phyloP scores from a whole-genome alignment of 2,888 invertebrate genomes.

The Chymomyza caudatula region DNA sequence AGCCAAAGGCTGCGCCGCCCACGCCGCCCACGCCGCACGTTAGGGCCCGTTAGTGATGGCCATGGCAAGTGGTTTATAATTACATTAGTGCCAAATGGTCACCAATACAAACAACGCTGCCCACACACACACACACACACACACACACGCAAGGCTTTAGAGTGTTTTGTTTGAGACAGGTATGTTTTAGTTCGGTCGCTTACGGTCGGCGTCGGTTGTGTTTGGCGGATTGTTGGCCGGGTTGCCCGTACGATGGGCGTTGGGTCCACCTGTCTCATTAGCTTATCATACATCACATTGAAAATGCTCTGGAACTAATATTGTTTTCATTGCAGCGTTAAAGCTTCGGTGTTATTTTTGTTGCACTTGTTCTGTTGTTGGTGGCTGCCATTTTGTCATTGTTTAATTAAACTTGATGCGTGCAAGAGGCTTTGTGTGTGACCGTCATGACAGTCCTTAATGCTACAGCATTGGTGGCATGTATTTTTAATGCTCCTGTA shows the following conservation, averaged over 20 bases:
- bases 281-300: slow-evolving; percentile 48
- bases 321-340: not conserved
- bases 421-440: slow-evolving; percentile 61
- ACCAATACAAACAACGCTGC: slow-evolving; percentile 8
- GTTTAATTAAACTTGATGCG: slow-evolving; percentile 69
- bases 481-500: no score
- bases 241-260: no score
- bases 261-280: slow-evolving; percentile 36
- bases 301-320: not conserved
- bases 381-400: slow-evolving; percentile 52
- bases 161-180: not conserved
- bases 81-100: slow-evolving; percentile 56
- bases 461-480: not conserved
- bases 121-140: not conserved
- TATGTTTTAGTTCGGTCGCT: not conserved
- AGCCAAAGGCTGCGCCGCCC: not conserved
- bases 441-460: not conserved
- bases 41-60: slow-evolving; percentile 2
- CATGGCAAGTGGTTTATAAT: slow-evolving; percentile 55
- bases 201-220: not conserved
- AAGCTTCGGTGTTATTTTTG: slow-evolving; percentile 34
- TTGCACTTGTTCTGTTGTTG: slow-evolving; percentile 27
- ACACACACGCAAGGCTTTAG: not conserved
- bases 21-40: no score
- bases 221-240: not conserved